A percentile compares a stretch with the other conserved stretches of the same genome.
Conservation (phyloP, 2,113 vertebrate species). For the Arothron firmamentum region DNA sequence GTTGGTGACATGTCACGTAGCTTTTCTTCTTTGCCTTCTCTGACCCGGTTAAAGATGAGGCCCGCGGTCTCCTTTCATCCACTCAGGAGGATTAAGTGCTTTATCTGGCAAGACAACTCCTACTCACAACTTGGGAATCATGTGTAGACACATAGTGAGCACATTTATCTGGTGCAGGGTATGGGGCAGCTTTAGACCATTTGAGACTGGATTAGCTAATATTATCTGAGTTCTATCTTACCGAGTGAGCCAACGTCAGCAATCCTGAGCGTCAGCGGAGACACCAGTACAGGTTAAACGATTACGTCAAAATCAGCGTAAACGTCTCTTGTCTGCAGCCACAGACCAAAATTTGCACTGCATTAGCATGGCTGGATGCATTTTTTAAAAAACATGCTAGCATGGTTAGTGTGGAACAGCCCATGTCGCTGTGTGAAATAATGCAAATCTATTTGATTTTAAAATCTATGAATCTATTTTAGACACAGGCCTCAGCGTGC, state of each 20-base stretch:
- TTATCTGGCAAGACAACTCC: not conserved
- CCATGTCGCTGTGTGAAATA: too few species aligned
- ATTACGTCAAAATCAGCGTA: conserved; percentile 4
- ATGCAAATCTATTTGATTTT: too few species aligned
- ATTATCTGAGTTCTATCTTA: conserved; percentile 53
- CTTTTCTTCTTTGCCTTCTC: conserved; percentile 9
- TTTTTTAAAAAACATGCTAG: not conserved
- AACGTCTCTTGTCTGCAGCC: not conserved
- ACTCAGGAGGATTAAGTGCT: conserved; percentile 53
- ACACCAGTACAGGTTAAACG: conserved; percentile 1
- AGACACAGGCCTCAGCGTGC: too few species aligned
- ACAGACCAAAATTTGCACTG: not conserved
- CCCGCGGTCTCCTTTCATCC: conserved; percentile 32
- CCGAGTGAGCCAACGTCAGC: conserved; percentile 46
- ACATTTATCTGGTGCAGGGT: conserved; percentile 26
- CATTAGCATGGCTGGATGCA: not conserved
- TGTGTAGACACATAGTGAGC: not conserved
- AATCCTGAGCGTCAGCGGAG: conserved; percentile 7
- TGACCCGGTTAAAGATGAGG: conserved; percentile 46
- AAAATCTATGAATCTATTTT: too few species aligned
- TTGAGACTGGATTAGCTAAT: conserved; percentile 64
- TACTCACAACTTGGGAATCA: not conserved
- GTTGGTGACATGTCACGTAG: conserved; percentile 1
- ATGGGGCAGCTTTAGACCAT: conserved; percentile 44
- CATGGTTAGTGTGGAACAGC: not conserved